These are phyloP conservation scores for Steromphala cineraria DNA, from an alignment of 2,888 invertebrate species.

Conservation along the genomic window DNA sequence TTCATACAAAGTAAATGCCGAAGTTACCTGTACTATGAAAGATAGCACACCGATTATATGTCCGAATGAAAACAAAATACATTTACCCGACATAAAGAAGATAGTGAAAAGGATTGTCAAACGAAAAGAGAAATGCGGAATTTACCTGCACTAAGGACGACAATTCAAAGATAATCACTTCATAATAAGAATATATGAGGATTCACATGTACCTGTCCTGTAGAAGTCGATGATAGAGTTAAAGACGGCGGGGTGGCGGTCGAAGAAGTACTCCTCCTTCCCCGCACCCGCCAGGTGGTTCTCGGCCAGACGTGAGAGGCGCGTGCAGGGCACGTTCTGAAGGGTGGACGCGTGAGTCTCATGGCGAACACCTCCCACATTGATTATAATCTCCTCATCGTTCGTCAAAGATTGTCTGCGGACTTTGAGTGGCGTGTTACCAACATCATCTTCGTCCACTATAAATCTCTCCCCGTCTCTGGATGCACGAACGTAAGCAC, in stretches of 20 bases:
- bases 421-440: constrained; percentile 22
- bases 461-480: neutral
- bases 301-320: constrained; percentile 68
- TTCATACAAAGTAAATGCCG: neutral
- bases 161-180: neutral
- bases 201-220: constrained; percentile 70
- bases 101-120: too few relatives aligned
- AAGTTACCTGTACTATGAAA: too few relatives aligned
- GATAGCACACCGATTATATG: too few relatives aligned
- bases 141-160: too few relatives aligned
- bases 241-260: constrained; percentile 74
- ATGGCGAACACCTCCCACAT: constrained; percentile 74
- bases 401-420: constrained; percentile 3
- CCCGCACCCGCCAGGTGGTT: constrained; percentile 54
- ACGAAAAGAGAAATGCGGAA: too few relatives aligned
- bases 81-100: too few relatives aligned
- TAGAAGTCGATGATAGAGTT: constrained; percentile 73
- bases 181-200: neutral
- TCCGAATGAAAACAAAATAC: too few relatives aligned
- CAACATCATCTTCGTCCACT: constrained; percentile 20
- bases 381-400: constrained; percentile 65
- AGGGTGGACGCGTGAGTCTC: constrained; percentile 72
- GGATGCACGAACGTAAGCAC: neutral
- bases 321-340: constrained; percentile 65
- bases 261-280: constrained; percentile 72